Percentiles rank a stretch among this genome's conserved stretches.
Evolutionary conservation across 2,113 vertebrate genomes (phyloP).

Genomic region (Tapirus terrestris): DNA sequence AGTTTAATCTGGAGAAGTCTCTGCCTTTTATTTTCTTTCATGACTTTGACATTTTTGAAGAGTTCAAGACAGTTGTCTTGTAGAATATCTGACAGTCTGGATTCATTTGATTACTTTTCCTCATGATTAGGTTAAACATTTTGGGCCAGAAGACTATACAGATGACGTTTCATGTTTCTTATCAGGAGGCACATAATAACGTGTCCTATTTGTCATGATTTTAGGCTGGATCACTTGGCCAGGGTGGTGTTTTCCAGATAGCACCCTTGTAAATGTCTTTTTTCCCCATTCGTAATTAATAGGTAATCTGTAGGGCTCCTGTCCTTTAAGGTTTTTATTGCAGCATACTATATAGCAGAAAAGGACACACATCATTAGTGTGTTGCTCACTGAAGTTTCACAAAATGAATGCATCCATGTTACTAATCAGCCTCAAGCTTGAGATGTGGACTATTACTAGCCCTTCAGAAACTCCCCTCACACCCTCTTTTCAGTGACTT

Average conservation of each 20-base stretch:
- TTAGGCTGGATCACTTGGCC: background rate
- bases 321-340: background rate
- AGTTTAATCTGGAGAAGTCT: background rate
- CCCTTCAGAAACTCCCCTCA: background rate
- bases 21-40: background rate
- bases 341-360: background rate
- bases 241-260: background rate
- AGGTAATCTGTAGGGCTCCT: background rate
- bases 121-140: background rate
- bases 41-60: background rate
- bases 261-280: background rate
- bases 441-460: background rate
- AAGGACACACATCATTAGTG: background rate
- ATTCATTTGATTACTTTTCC: background rate
- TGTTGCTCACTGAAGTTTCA: background rate
- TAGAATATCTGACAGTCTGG: background rate
- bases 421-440: background rate
- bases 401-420: background rate
- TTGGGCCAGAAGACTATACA: background rate
- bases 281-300: background rate
- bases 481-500: background rate
- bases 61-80: background rate
- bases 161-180: background rate
- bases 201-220: background rate
- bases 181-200: background rate